Base-by-base conservation (phyloP, 2,113 vertebrate genomes). In the Agelaius phoeniceus region DNA sequence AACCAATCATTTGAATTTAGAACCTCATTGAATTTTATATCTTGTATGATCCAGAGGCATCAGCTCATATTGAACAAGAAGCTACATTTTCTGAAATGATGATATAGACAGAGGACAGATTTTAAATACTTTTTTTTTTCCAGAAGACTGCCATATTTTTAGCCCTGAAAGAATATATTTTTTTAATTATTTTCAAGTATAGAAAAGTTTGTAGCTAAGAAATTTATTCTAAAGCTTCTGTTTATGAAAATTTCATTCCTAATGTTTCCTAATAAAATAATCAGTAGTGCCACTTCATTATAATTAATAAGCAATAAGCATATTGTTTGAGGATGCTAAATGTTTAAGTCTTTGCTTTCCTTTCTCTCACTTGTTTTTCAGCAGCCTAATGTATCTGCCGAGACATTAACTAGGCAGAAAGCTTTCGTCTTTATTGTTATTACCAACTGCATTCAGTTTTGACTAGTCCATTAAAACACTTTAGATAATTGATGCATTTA, bases 241-340 rank as follows among this genome's bases (percentile, higher is more conserved):
- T 71, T 96, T 84, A 85, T 85, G 35, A 85, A 76, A 89, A 76
- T 88, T 84, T 87, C 3, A 88, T 89, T 89, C 43, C 67, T 54
- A 39, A 62, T 90, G 13, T 84, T 94, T 87, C 46, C 49, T 80
- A 73, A 91, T 93, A 92, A 94, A 90, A 62, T 92, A 82, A 94
- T 94, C 72, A 91, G 65, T 76, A 91, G 83, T 67, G 65, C 20
- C 16, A 84, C 68, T 92, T 91, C 69, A 54, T 51, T 81, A 76
- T 84, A 95, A 93, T 95, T 96, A 97, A 88, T 84, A 95, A 87
- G 74, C 63, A 89, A 86, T 75, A 95, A 91, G 18, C n/a, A 93
- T 79, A 96, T 74, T 93, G 55, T 97, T 94, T 14, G 14, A 87
- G 72, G 37, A 71, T 84, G 33, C 6, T 88, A 89, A 84, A 92